Conservation (phyloP, 2,888 invertebrate genomes). For the Leptinotarsa juncta region DNA sequence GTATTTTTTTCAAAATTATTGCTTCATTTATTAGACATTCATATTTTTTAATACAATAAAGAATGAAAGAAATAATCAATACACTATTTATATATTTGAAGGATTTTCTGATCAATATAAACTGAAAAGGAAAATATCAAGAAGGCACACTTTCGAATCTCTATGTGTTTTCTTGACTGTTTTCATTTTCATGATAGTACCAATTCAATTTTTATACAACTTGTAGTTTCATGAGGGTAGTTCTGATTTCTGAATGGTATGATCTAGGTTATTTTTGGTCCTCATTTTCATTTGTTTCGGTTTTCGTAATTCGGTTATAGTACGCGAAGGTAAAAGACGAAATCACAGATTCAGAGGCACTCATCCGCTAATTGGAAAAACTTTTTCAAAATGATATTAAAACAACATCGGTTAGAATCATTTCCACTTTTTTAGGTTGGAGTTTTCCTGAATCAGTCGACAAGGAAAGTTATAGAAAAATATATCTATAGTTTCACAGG, state of each 20-base stretch:
- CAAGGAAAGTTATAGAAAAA: background rate
- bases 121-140: too few species aligned
- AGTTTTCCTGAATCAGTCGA: too few species aligned
- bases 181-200: background rate
- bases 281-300: slow-evolving; percentile 37
- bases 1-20: slow-evolving; percentile 36
- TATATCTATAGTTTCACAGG: background rate
- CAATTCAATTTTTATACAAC: background rate
- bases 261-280: slow-evolving; percentile 42
- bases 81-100: background rate
- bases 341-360: slow-evolving; percentile 66
- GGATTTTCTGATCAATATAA: background rate
- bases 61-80: background rate
- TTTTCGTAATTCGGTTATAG: slow-evolving; percentile 44
- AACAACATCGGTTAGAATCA: background rate
- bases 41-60: background rate
- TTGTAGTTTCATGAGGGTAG: background rate
- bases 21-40: slow-evolving; percentile 31
- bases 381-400: background rate
- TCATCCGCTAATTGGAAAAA: slow-evolving; percentile 40
- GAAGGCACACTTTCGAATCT: background rate
- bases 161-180: background rate
- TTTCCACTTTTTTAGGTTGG: background rate
- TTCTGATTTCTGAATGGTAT: slow-evolving; percentile 5
- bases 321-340: slow-evolving; percentile 52